phyloP scores from a whole-genome alignment of 2,113 vertebrate species.

The Sarotherodon lohbergeri region DNA sequence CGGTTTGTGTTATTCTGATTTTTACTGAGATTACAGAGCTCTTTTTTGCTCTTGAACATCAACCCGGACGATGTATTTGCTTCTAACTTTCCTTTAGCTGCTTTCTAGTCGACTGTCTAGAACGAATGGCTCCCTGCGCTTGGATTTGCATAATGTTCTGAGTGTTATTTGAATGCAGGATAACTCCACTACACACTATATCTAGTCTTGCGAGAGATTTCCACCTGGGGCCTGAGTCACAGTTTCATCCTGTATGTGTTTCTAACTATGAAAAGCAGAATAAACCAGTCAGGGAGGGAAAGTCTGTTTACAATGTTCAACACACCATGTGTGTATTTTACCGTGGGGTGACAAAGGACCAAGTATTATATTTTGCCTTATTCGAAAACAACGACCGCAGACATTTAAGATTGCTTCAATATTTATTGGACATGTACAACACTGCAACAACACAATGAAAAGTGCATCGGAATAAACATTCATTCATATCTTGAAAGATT shows the following conservation, averaged over 20 bases:
- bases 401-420: not conserved
- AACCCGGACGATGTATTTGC: not conserved
- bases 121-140: not conserved
- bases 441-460: not conserved
- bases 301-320: constrained; percentile 28
- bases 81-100: not conserved
- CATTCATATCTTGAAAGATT: not conserved
- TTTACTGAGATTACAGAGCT: constrained; percentile 35
- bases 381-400: not conserved
- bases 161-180: constrained; percentile 64
- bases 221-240: not conserved
- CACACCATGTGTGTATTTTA: not conserved
- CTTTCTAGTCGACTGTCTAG: not conserved
- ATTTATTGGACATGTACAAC: not conserved
- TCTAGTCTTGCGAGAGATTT: constrained; percentile 58
- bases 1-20: constrained; percentile 53
- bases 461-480: not conserved
- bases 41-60: not conserved
- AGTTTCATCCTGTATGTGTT: not conserved
- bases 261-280: not conserved
- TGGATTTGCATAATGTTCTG: constrained; percentile 70
- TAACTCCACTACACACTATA: constrained; percentile 1
- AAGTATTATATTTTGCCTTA: not conserved
- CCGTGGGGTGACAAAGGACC: not conserved
- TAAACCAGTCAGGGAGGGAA: not conserved